Evolutionary conservation across 2,888 invertebrate genomes (phyloP).

Genomic region (Lamellibrachia satsuma): DNA sequence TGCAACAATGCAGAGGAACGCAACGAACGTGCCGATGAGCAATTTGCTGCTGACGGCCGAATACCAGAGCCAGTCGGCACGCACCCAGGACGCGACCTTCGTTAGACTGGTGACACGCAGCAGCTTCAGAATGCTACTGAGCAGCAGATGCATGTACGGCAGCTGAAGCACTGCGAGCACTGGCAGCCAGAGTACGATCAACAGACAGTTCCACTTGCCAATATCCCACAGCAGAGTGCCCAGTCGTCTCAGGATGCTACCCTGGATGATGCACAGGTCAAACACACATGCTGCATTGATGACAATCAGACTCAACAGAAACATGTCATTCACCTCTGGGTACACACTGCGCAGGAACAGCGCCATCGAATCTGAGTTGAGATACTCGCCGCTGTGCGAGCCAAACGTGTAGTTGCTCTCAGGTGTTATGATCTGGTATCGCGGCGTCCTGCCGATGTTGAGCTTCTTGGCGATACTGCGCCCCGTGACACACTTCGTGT

Average conservation of each 20-base stretch:
- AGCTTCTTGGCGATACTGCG: constrained; percentile 21
- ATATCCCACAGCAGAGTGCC: constrained; percentile 65
- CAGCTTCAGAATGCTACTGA: constrained; percentile 56
- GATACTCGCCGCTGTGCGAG: constrained; percentile 62
- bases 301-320: constrained; percentile 66
- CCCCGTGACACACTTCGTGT: constrained; percentile 35
- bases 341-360: constrained; percentile 66
- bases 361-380: constrained; percentile 66
- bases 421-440: constrained; percentile 66
- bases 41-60: constrained; percentile 37
- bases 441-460: constrained; percentile 47
- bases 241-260: constrained; percentile 56
- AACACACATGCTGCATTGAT: constrained; percentile 67
- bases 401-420: constrained; percentile 66
- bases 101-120: constrained; percentile 61
- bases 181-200: constrained; percentile 66
- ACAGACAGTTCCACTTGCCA: constrained; percentile 66
- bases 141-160: constrained; percentile 59
- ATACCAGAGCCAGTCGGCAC: constrained; percentile 55
- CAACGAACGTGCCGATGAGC: constrained; percentile 52
- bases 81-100: constrained; percentile 50
- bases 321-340: constrained; percentile 70
- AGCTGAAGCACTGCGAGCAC: constrained; percentile 66
- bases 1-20: constrained; percentile 48
- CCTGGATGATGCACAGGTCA: constrained; percentile 65